A percentile compares a stretch with the other conserved stretches of the same genome.
These are phyloP conservation scores for Spongia lamella DNA, from an alignment of 37 sponge, comb jelly and placozoan genomes.

Conservation along the genomic window DNA sequence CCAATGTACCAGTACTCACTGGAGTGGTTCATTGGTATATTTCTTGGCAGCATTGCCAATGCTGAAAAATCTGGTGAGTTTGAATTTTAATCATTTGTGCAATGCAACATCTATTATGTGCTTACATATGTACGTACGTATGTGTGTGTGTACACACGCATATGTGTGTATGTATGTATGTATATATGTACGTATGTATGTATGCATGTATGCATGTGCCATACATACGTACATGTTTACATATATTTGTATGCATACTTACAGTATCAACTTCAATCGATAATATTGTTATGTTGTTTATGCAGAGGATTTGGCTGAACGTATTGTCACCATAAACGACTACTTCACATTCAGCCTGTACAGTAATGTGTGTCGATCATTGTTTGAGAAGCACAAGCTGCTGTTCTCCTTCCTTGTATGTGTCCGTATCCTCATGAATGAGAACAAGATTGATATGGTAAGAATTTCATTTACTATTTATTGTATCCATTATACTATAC, in stretches of 20 bases:
- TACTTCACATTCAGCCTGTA: slow-evolving; percentile 98
- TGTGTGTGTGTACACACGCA: slow-evolving; percentile 18
- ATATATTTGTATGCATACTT: slow-evolving; percentile 7
- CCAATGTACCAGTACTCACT: slow-evolving; percentile 99
- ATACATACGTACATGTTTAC: slow-evolving; percentile 1
- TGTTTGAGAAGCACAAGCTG: slow-evolving; percentile 99
- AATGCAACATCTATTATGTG: background rate
- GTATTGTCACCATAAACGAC: slow-evolving; percentile 14
- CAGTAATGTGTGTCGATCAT: slow-evolving; percentile 92
- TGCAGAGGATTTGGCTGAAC: background rate
- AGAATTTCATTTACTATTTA: no score
- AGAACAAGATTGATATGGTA: slow-evolving; percentile 90
- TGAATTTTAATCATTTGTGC: background rate
- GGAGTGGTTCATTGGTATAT: slow-evolving; percentile 94
- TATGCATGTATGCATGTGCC: slow-evolving; percentile 35
- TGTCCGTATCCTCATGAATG: slow-evolving; percentile 89
- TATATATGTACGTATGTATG: slow-evolving; percentile 38
- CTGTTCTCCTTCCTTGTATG: slow-evolving; percentile 97
- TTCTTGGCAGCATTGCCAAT: slow-evolving; percentile 85
- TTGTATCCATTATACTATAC: background rate
- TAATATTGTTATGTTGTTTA: no score
- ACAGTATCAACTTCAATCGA: background rate
- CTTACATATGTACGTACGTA: slow-evolving; percentile 6
- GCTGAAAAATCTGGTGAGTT: slow-evolving; percentile 79
- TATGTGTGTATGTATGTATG: slow-evolving; percentile 40